These are phyloP conservation scores for Caenorhabditis elegans DNA, from an alignment of 1,140 invertebrate species.

Conservation along the genomic window WBcel235 BX284603.4:11899501-11900000, in stretches of 20 bases:
- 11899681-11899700: constrained; percentile 60
- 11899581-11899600: not conserved
- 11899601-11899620: not conserved
- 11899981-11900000: too few relatives aligned
- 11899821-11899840: constrained; percentile 45
- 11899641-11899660: not conserved
- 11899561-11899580: not conserved
- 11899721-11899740: constrained; percentile 59
- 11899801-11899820: constrained; percentile 4
- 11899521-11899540: too few relatives aligned
- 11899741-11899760: constrained; percentile 54
- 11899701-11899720: constrained; percentile 59
- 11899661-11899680: not conserved
- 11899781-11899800: not conserved
- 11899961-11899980: constrained; percentile 11
- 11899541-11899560: too few relatives aligned
- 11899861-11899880: constrained; percentile 47
- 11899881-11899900: constrained; percentile 50
- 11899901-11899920: constrained; percentile 57
- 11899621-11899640: not conserved
- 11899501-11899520: too few relatives aligned
- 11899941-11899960: constrained; percentile 56
- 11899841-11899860: constrained; percentile 29
- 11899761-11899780: not conserved
- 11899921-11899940: constrained; percentile 51